These are phyloP conservation scores for Lasioglossum oenotherae DNA, from an alignment of 2,888 invertebrate genomes.

Conservation along the genomic window DNA sequence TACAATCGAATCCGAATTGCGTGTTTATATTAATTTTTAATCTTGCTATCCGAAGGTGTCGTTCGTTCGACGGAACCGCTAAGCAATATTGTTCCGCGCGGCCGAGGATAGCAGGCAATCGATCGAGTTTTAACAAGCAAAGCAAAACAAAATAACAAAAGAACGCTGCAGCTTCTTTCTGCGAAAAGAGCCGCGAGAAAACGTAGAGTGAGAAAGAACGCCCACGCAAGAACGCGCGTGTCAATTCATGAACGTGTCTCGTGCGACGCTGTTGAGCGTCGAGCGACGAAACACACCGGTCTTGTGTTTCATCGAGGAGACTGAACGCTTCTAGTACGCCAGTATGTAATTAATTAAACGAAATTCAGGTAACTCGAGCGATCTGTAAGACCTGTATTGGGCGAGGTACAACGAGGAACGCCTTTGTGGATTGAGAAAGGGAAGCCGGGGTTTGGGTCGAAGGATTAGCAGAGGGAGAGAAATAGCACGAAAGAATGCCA, in stretches of 20 bases:
- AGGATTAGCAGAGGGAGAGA: background rate
- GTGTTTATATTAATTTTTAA: background rate
- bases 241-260: slow-evolving; percentile 48
- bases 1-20: slow-evolving; percentile 9
- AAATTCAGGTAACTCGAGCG: slow-evolving; percentile 44
- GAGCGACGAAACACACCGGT: slow-evolving; percentile 19
- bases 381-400: slow-evolving; percentile 15
- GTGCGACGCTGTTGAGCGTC: slow-evolving; percentile 23
- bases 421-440: background rate
- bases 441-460: background rate
- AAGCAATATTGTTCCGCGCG: background rate
- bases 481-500: slow-evolving; percentile 22
- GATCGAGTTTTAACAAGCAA: background rate
- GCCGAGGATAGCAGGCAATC: background rate
- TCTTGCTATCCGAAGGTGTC: background rate
- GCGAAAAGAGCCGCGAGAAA: background rate
- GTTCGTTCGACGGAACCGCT: background rate
- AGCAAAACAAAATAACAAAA: background rate
- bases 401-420: slow-evolving; percentile 24
- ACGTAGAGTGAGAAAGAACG: background rate
- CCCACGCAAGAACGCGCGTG: background rate
- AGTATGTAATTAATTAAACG: slow-evolving; percentile 64
- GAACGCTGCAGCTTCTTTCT: slow-evolving; percentile 37
- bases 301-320: slow-evolving; percentile 70
- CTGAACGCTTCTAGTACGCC: slow-evolving; percentile 73